phyloP scores from a whole-genome alignment of 2,797 vertebrate genomes.

The Pagetopsis macropterus region DNA sequence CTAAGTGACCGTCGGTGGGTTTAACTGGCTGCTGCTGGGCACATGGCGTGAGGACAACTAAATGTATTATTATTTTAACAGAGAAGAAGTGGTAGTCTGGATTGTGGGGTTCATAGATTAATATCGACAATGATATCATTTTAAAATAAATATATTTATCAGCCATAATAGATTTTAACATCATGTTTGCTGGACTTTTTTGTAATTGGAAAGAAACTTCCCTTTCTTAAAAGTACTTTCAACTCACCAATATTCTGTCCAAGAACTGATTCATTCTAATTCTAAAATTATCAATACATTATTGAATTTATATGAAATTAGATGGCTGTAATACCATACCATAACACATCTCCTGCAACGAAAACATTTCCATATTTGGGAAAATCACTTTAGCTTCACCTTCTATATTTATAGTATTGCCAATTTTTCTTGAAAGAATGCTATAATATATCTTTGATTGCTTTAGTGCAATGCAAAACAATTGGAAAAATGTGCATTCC shows the following conservation, averaged over 20 bases:
- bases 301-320: slow-evolving; percentile 63
- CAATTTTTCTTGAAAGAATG: not conserved
- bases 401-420: not conserved
- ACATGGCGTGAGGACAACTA: slow-evolving; percentile 34
- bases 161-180: slow-evolving; percentile 5
- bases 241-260: slow-evolving; percentile 27
- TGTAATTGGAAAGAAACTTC: slow-evolving; percentile 2
- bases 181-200: slow-evolving; percentile 2
- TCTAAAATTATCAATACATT: slow-evolving; percentile 64
- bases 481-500: not conserved
- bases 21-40: slow-evolving; percentile 55
- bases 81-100: slow-evolving; percentile 7
- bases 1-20: slow-evolving; percentile 59
- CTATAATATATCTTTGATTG: not conserved
- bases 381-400: not conserved
- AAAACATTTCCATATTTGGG: too few species aligned
- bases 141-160: not conserved
- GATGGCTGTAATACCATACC: slow-evolving; percentile 33
- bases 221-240: not conserved
- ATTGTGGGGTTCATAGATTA: not conserved
- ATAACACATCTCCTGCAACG: slow-evolving; percentile 1
- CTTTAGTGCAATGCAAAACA: not conserved
- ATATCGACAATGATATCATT: not conserved
- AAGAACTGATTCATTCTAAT: slow-evolving; percentile 54
- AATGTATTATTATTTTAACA: slow-evolving; percentile 39